A percentile compares a stretch with the other conserved stretches of the same genome.
Conservation (phyloP, 2,113 vertebrate species). For the Eulemur rufifrons region DNA sequence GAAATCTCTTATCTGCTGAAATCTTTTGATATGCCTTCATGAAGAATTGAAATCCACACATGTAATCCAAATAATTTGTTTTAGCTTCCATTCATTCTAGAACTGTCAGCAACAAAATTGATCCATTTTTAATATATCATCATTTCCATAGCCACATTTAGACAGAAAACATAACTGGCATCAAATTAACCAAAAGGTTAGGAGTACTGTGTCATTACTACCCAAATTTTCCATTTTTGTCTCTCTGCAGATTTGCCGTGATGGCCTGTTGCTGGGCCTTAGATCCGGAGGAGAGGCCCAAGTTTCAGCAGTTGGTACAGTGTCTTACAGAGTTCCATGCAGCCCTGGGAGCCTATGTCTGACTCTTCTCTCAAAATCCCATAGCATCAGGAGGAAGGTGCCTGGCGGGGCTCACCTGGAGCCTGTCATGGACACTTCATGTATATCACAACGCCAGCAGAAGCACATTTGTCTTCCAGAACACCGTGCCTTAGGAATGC, state of each 20-base stretch:
- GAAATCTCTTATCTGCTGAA: slow-evolving; percentile 7
- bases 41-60: slow-evolving; percentile 24
- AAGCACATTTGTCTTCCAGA: slow-evolving; percentile 83
- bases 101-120: neutral
- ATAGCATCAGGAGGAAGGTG: slow-evolving; percentile 30
- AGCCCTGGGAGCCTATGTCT: slow-evolving; percentile 96
- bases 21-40: neutral
- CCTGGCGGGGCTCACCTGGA: slow-evolving; percentile 47
- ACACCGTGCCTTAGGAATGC: slow-evolving; percentile 90
- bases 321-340: slow-evolving; percentile 99
- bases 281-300: slow-evolving; percentile 97
- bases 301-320: slow-evolving; percentile 99
- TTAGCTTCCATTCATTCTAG: slow-evolving; percentile 10
- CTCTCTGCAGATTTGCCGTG: slow-evolving; percentile 92
- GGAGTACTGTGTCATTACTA: neutral
- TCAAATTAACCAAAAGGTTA: neutral
- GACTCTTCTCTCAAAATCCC: slow-evolving; percentile 69
- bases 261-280: slow-evolving; percentile 99
- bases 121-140: neutral
- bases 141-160: neutral
- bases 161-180: neutral
- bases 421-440: slow-evolving; percentile 49
- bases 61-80: neutral
- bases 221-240: neutral
- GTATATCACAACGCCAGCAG: slow-evolving; percentile 70